Evolutionary conservation across 1,140 invertebrate genomes (phyloP).

Genomic region (Oryctes rhinoceros): DNA sequence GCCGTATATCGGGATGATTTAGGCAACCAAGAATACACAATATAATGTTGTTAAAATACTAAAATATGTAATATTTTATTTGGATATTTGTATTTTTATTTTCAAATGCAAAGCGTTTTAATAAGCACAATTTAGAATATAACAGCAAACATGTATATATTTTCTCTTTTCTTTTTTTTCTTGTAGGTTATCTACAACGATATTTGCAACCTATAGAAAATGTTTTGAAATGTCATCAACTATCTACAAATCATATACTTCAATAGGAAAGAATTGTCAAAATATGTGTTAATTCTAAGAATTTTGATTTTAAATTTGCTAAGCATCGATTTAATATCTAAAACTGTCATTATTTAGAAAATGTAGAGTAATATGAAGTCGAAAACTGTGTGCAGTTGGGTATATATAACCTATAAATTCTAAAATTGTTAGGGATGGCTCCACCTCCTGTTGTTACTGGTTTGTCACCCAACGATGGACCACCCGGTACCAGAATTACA

Average conservation of each 20-base stretch:
- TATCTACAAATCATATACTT: not conserved
- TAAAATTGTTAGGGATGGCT: constrained; percentile 62
- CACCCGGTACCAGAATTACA: constrained; percentile 93
- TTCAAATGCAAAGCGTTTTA: no score
- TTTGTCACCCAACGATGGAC: constrained; percentile 97
- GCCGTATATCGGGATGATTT: no score
- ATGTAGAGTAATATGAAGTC: not conserved
- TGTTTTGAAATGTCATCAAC: not conserved
- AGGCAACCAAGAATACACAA: no score
- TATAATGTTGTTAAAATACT: no score
- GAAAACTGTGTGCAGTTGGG: not conserved
- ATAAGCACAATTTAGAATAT: no score
- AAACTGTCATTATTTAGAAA: not conserved
- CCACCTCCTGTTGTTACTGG: constrained; percentile 92
- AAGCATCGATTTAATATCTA: not conserved
- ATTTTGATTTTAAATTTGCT: not conserved
- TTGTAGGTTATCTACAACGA: not conserved
- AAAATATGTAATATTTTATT: no score
- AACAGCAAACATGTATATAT: no score
- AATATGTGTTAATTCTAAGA: not conserved
- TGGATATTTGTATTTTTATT: no score
- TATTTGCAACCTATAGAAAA: not conserved
- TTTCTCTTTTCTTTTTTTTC: no score
- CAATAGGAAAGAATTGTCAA: constrained; percentile 6
- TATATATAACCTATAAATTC: not conserved